Evolutionary conservation across 2,888 invertebrate species (phyloP).

Genomic region (Watsonalla cultraria): DNA sequence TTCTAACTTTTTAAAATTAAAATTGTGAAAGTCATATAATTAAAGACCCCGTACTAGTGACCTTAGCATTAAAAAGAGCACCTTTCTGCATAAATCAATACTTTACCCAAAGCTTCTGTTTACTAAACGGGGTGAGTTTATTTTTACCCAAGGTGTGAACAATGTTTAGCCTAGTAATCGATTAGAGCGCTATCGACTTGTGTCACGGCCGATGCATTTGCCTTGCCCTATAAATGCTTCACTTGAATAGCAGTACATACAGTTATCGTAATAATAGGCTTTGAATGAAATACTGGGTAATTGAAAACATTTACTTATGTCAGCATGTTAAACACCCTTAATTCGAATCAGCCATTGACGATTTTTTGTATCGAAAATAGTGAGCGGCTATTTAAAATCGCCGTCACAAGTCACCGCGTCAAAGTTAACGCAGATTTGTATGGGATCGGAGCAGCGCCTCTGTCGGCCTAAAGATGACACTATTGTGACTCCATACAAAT

Average conservation of each 20-base stretch:
- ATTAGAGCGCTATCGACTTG: constrained; percentile 34
- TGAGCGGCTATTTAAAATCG: no score
- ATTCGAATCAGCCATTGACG: no score
- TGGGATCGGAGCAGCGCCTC: no score
- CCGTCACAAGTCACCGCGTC: no score
- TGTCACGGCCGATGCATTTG: constrained; percentile 29
- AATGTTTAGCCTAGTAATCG: constrained; percentile 39
- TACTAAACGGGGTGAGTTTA: background rate
- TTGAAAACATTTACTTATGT: background rate
- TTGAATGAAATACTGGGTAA: background rate
- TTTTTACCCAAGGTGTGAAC: constrained; percentile 13
- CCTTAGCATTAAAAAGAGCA: background rate
- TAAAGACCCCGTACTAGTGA: no score
- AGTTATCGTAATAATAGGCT: background rate
- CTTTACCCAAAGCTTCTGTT: background rate
- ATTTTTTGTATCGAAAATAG: no score
- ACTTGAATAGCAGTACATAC: background rate
- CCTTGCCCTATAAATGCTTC: background rate
- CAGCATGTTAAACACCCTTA: no score
- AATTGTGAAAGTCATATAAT: no score
- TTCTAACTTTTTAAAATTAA: no score
- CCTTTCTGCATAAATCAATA: background rate
- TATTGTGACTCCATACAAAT: no score
- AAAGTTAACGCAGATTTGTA: no score
- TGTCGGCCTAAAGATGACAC: no score